Percentiles rank a stretch among this genome's conserved stretches.
phyloP scores from a whole-genome alignment of 1,140 invertebrate species.

The Lepidurus packardi region DNA sequence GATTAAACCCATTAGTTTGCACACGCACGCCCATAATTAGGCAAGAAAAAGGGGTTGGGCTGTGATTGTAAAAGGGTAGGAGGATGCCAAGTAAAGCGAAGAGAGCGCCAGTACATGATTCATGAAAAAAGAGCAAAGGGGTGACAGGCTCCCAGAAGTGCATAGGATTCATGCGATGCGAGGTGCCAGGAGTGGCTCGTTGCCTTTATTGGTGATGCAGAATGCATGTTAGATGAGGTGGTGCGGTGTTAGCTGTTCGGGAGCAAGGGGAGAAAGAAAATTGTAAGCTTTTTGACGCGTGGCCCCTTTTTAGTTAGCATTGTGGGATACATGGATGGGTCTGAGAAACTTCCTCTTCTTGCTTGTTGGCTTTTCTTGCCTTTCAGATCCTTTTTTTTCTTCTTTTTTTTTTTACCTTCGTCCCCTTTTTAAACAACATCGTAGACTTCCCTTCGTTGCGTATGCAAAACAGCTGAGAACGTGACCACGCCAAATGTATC shows the following conservation, averaged over 20 bases:
- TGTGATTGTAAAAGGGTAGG: not conserved
- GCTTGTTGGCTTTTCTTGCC: not conserved
- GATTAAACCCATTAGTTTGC: slow-evolving; percentile 19
- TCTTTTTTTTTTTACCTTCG: not conserved
- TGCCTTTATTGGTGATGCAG: slow-evolving; percentile 12
- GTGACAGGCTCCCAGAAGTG: not conserved
- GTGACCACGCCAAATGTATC: slow-evolving; percentile 1
- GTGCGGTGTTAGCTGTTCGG: not conserved
- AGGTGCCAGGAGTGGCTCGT: not conserved
- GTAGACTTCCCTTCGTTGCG: not conserved
- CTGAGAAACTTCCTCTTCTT: not conserved
- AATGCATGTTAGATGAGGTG: not conserved
- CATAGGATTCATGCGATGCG: not conserved
- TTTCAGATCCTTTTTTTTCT: not conserved
- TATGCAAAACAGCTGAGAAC: slow-evolving; percentile 5
- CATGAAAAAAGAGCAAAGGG: not conserved
- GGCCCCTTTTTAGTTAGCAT: not conserved
- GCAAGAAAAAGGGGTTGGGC: not conserved
- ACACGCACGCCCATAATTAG: slow-evolving; percentile 21
- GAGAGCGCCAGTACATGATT: not conserved
- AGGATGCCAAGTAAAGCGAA: not conserved
- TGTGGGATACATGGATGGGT: not conserved
- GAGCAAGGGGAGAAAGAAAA: not conserved
- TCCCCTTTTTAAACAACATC: not conserved
- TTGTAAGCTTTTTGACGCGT: not conserved